Conservation (phyloP, 2,888 invertebrate genomes). For the Andricus quercusramuli region DNA sequence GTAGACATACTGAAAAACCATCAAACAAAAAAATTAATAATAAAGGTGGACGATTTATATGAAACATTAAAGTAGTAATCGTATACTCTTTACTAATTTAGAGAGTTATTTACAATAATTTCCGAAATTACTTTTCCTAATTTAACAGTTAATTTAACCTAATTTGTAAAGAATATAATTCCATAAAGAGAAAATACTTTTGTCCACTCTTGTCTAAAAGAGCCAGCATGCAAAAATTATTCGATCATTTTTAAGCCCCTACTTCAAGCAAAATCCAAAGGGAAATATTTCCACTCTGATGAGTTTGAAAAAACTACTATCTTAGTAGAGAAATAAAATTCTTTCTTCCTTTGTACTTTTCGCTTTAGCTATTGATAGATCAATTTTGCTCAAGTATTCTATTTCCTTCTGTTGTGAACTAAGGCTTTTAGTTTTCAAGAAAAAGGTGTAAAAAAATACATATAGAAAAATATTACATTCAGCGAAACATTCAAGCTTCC, state of each 20-base stretch:
- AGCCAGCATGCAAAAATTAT: constrained; percentile 29
- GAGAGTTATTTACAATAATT: neutral
- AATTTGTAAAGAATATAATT: neutral
- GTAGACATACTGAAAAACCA: neutral
- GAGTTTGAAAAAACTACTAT: neutral
- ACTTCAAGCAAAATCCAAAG: constrained; percentile 7
- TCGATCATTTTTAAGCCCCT: neutral
- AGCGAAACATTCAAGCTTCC: neutral
- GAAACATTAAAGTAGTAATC: neutral
- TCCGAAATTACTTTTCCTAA: neutral
- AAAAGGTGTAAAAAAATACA: constrained; percentile 7
- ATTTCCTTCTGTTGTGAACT: neutral
- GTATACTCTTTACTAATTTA: neutral
- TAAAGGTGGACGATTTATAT: neutral
- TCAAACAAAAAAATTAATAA: neutral
- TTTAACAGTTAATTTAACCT: neutral
- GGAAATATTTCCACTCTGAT: constrained; percentile 1
- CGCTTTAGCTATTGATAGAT: constrained; percentile 9
- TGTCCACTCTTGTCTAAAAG: neutral
- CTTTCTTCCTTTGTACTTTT: constrained; percentile 17
- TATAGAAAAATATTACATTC: neutral
- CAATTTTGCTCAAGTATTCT: constrained; percentile 3
- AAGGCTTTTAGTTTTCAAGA: neutral
- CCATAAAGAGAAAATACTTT: neutral
- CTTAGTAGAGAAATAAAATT: constrained; percentile 22